Evolutionary conservation across 2,888 invertebrate genomes (phyloP).

Genomic region (Himalopsyche anomala): DNA sequence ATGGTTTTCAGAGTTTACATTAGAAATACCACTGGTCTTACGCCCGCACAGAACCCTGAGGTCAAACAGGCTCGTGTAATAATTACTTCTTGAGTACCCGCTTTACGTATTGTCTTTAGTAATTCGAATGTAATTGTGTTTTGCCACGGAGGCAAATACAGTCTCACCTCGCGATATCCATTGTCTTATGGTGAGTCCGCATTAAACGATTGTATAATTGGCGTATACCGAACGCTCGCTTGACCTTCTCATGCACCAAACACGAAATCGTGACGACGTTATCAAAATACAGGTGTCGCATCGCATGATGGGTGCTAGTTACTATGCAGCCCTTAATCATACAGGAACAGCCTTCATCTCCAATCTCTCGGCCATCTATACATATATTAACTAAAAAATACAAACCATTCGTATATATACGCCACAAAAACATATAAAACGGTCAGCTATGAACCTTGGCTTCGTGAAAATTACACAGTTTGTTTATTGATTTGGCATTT

Average conservation of each 20-base stretch:
- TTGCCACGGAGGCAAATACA: constrained; percentile 50
- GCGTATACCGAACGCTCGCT: constrained; percentile 44
- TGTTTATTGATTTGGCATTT: no score
- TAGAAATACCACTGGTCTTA: constrained; percentile 37
- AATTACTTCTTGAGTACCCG: constrained; percentile 50
- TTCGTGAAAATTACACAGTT: no score
- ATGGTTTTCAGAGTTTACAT: background rate
- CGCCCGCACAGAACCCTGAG: constrained; percentile 50
- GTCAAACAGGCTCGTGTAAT: constrained; percentile 32
- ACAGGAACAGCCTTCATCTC: no score
- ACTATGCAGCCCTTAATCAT: constrained; percentile 14
- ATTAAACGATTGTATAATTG: constrained; percentile 54
- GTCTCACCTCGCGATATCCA: constrained; percentile 46
- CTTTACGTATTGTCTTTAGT: constrained; percentile 59
- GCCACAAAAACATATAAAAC: no score
- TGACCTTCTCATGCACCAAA: constrained; percentile 54
- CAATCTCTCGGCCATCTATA: no score
- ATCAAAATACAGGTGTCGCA: constrained; percentile 59
- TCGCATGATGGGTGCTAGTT: constrained; percentile 50
- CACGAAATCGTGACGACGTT: constrained; percentile 48
- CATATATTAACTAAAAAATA: no score
- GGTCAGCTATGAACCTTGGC: no score
- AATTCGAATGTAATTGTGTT: constrained; percentile 57
- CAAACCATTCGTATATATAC: no score
- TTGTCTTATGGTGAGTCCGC: constrained; percentile 57